A percentile compares a stretch with the other conserved stretches of the same genome.
Evolutionary conservation across 2,888 invertebrate species (phyloP).

Genomic region (Suillia variegata): DNA sequence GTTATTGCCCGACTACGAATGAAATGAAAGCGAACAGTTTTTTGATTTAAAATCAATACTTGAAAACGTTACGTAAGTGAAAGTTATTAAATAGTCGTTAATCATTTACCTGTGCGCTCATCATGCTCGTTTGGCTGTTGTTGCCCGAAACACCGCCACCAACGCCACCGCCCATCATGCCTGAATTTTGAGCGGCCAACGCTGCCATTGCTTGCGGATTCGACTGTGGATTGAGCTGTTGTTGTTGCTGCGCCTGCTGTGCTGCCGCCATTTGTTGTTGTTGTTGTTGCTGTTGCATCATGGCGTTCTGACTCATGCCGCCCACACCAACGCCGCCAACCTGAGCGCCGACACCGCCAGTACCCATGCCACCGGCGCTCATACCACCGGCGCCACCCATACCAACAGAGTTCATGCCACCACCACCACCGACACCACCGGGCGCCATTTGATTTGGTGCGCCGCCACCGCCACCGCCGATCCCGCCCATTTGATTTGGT

Average conservation of each 20-base stretch:
- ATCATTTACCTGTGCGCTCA: slow-evolving; percentile 41
- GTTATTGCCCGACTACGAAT: slow-evolving; percentile 26
- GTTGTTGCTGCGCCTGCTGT: too few species aligned
- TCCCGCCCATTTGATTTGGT: slow-evolving; percentile 60
- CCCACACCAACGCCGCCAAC: slow-evolving; percentile 61
- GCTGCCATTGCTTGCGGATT: slow-evolving; percentile 41
- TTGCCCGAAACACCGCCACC: too few species aligned
- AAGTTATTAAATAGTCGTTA: too few species aligned
- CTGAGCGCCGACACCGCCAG: slow-evolving; percentile 36
- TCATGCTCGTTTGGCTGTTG: slow-evolving; percentile 30
- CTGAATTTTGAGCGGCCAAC: slow-evolving; percentile 45
- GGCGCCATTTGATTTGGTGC: slow-evolving; percentile 59
- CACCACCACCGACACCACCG: too few species aligned
- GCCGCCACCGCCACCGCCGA: too few species aligned
- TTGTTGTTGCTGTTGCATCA: slow-evolving; percentile 51
- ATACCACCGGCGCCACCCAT: slow-evolving; percentile 61
- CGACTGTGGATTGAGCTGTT: slow-evolving; percentile 32
- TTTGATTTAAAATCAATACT: too few species aligned
- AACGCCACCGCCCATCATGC: slow-evolving; percentile 56
- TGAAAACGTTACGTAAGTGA: too few species aligned
- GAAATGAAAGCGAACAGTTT: too few species aligned
- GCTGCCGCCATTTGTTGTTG: slow-evolving; percentile 48
- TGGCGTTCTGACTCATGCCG: slow-evolving; percentile 53
- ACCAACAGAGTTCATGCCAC: slow-evolving; percentile 63
- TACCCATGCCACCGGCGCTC: too few species aligned